These are phyloP conservation scores for Germaria angustata DNA, from an alignment of 2,888 invertebrate genomes.

Conservation along the genomic window DNA sequence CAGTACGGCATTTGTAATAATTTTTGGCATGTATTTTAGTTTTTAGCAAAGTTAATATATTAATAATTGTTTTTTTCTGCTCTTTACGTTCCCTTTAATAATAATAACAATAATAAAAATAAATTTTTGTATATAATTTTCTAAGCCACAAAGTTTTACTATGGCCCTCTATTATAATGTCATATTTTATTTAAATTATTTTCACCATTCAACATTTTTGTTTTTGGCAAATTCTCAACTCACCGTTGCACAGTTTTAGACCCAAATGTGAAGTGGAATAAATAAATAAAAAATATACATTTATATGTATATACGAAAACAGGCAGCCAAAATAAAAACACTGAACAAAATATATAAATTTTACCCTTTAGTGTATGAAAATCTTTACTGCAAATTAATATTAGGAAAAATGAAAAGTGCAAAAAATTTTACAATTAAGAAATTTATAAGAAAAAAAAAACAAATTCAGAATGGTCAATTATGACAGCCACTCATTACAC, in stretches of 20 bases:
- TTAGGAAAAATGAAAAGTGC: too few relatives aligned
- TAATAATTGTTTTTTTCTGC: not conserved
- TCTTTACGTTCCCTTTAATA: not conserved
- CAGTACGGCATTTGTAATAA: slow-evolving; percentile 29
- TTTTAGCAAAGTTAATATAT: not conserved
- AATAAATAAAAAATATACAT: not conserved
- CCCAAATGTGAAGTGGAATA: not conserved
- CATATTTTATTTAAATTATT: slow-evolving; percentile 63
- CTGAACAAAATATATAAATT: not conserved
- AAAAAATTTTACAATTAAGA: too few relatives aligned
- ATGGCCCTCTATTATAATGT: slow-evolving; percentile 61
- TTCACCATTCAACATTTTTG: slow-evolving; percentile 57
- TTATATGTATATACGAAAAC: too few relatives aligned
- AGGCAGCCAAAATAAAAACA: not conserved
- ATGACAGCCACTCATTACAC: too few relatives aligned
- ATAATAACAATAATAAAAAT: slow-evolving; percentile 1
- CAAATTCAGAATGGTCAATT: too few relatives aligned
- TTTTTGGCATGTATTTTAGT: slow-evolving; percentile 44
- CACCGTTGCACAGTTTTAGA: slow-evolving; percentile 45
- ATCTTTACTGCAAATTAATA: too few relatives aligned
- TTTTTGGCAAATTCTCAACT: slow-evolving; percentile 65
- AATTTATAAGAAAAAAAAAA: too few relatives aligned
- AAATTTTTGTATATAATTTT: slow-evolving; percentile 41
- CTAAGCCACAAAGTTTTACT: slow-evolving; percentile 50
- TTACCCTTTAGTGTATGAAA: too few relatives aligned